Evolutionary conservation across 1,140 invertebrate species (phyloP).

Genomic region (Sarcophaga bullata): DNA sequence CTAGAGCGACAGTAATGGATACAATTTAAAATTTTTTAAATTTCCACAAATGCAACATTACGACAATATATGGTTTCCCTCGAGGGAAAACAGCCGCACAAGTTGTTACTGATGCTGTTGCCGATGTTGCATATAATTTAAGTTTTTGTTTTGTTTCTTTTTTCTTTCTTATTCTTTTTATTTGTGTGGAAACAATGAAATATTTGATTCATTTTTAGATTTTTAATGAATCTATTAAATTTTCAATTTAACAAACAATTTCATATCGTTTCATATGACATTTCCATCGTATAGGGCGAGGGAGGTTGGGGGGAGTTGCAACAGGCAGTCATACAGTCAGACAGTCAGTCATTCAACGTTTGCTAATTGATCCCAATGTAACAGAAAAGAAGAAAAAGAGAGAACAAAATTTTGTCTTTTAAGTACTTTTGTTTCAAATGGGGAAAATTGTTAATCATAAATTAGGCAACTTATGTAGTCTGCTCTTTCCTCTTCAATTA

Average conservation of each 20-base stretch:
- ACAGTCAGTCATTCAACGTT: background rate
- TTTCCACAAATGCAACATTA: conserved; percentile 1
- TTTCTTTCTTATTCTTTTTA: too few species aligned
- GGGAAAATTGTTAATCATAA: conserved; percentile 30
- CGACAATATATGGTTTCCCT: background rate
- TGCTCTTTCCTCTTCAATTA: background rate
- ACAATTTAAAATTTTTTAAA: conserved; percentile 17
- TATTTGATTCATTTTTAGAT: background rate
- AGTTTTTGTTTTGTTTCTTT: too few species aligned
- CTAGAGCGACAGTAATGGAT: background rate
- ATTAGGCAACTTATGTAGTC: background rate
- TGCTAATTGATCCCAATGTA: conserved; percentile 31
- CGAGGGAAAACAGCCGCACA: conserved; percentile 30
- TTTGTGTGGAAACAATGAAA: background rate
- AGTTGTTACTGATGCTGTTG: background rate
- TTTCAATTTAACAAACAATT: conserved; percentile 22
- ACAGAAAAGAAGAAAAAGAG: background rate
- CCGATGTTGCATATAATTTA: background rate
- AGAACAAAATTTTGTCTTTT: background rate
- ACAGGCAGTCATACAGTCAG: background rate
- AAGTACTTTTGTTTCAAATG: conserved; percentile 22
- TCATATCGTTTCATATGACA: background rate
- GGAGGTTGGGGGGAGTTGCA: background rate
- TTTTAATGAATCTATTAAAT: conserved; percentile 25
- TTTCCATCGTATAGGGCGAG: background rate